These are phyloP conservation scores for Alligator sinensis DNA, from an alignment of 2,113 vertebrate species.

Conservation along the genomic window DNA sequence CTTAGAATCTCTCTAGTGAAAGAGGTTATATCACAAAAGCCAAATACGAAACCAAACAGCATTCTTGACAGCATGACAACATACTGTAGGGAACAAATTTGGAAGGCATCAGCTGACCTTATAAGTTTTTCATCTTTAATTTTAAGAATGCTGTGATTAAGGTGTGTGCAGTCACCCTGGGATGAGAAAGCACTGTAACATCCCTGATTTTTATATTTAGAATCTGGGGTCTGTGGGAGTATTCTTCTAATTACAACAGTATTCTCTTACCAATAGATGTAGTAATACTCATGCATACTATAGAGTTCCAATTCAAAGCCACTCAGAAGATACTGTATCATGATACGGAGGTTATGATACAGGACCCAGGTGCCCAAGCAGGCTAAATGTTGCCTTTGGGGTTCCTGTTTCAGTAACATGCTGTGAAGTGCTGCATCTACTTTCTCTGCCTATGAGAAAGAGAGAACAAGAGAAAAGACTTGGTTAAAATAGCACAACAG, in stretches of 20 bases:
- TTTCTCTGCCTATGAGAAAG: conserved; percentile 90
- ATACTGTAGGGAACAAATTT: neutral
- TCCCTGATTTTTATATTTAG: neutral
- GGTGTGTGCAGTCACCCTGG: neutral
- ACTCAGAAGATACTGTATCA: conserved; percentile 99
- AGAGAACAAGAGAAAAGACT: neutral
- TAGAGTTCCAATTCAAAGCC: conserved; percentile 98
- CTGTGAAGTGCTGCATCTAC: conserved; percentile 96
- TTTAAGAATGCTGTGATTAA: neutral
- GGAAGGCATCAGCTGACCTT: rapidly evolving
- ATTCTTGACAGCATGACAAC: neutral
- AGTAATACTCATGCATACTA: conserved; percentile 99
- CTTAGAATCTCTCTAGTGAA: neutral
- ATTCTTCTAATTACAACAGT: neutral
- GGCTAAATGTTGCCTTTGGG: conserved; percentile 95
- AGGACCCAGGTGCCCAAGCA: conserved; percentile 98
- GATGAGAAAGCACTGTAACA: neutral
- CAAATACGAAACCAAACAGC: neutral
- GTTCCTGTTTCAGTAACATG: conserved; percentile 96
- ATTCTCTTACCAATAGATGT: conserved; percentile 94
- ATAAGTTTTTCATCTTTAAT: neutral
- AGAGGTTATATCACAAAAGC: neutral
- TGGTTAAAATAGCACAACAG: neutral
- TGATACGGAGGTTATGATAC: conserved; percentile 97
- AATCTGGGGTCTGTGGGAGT: neutral